Base-by-base conservation (phyloP, 2,797 vertebrate species). In the Etheostoma perlongum region DNA sequence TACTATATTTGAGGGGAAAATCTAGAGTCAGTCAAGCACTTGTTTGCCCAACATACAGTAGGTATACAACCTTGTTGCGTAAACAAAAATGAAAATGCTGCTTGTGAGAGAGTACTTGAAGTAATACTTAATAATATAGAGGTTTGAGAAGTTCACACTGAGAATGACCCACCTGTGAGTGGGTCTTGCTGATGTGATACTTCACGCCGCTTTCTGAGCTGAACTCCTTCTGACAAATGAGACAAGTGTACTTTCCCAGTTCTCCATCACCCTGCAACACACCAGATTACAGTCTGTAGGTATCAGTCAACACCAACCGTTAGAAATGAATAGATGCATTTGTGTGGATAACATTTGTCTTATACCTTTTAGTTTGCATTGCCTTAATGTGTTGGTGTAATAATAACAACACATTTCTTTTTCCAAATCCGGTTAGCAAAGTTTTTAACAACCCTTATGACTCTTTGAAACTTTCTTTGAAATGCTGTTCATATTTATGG, bases 161-260 rank as follows among this genome's bases (percentile, higher is more conserved):
- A 79, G 54, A 61, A 7, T 55, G 70, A 90, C 96, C 89, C 91
- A 99, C 97, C 97, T 98, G 97, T 0, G 97, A 96, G 67, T 99
- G 98, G 72, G 97, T 96, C 94, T 99, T 99, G 91, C 97, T 96
- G 90, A 99, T 99, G 93, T 99, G 98, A 91, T 99, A 99, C 88
- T 99, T 99, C 75, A 99, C 98, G 0, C 98, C 98, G 0, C 98
- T 99, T 91, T 99, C 98, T 0, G 98, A 99, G 93, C 96, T 97
- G 90, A 99, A 99, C 91, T 99, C 97, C 92, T 99, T 99, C 88
- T 98, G 96, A 91, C 98, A 99, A 87, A 99, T 96, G 65, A 99
- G 93, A 90, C 98, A 99, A 60, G 92, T 94, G 86, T 99, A 99
- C 90, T 99, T 99, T 40, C 97, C 98, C 83, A 97, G 95, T 3